phyloP scores from a whole-genome alignment of 2,888 invertebrate genomes.

The Megaustenia siamemsis region DNA sequence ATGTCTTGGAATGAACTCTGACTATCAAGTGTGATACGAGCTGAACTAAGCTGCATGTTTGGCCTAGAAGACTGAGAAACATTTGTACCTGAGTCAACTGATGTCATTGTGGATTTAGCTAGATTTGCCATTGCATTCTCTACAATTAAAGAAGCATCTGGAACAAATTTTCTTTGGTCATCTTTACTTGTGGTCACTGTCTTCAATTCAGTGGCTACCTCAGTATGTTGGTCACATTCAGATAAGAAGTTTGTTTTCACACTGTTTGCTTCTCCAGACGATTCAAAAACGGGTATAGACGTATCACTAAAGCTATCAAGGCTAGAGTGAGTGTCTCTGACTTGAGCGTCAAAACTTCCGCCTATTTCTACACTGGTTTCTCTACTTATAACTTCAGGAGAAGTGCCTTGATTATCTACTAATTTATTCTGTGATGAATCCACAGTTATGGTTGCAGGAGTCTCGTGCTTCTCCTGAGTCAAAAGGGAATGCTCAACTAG shows the following conservation, averaged over 20 bases:
- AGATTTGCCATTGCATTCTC: constrained; percentile 24
- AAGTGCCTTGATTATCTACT: background rate
- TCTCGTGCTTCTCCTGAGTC: too few relatives aligned
- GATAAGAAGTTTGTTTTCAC: background rate
- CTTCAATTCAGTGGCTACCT: background rate
- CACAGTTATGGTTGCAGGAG: too few relatives aligned
- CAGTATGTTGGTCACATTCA: constrained; percentile 25
- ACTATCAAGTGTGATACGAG: background rate
- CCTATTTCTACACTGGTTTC: background rate
- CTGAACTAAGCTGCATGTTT: background rate
- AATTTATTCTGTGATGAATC: background rate
- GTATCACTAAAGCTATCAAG: too few relatives aligned
- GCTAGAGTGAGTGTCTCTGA: background rate
- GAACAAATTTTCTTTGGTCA: background rate
- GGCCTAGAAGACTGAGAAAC: background rate
- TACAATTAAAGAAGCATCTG: constrained; percentile 13
- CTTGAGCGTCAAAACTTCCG: background rate
- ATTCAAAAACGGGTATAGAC: background rate
- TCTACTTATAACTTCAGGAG: background rate
- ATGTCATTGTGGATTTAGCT: background rate
- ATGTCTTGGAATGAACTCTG: constrained; percentile 18
- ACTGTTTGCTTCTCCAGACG: background rate
- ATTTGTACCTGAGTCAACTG: background rate
- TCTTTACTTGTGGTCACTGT: background rate
- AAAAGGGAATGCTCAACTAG: too few relatives aligned